These are phyloP conservation scores for Microtus pennsylvanicus DNA, from an alignment of 2,113 vertebrate species.

Conservation along the genomic window DNA sequence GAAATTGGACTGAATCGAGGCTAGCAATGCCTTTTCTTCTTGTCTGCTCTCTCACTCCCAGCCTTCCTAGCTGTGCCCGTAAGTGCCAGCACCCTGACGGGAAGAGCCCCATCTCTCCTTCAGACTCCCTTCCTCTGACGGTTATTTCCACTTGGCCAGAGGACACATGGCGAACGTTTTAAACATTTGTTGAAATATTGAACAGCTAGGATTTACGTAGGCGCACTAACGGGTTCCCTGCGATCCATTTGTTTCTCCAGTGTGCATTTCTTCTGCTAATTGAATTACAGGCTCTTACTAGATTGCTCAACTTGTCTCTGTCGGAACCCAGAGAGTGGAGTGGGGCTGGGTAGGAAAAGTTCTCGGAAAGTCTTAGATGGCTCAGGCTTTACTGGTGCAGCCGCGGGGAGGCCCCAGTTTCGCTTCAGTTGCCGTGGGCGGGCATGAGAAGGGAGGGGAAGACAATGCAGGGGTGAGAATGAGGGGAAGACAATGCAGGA, in stretches of 20 bases:
- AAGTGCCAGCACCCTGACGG: neutral
- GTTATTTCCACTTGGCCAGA: conserved; percentile 33
- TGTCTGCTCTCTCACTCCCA: neutral
- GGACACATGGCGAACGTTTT: neutral
- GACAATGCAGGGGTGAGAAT: rapidly evolving
- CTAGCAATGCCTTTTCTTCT: neutral
- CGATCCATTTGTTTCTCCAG: conserved; percentile 63
- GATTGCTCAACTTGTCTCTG: neutral
- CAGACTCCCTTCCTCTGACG: neutral
- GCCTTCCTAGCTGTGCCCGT: neutral
- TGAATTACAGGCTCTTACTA: conserved; percentile 43
- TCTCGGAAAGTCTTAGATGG: neutral
- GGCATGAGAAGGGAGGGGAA: neutral
- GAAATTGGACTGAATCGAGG: neutral
- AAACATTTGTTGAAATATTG: conserved; percentile 58
- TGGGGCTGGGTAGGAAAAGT: neutral
- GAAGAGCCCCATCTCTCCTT: neutral
- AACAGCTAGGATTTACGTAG: conserved; percentile 45
- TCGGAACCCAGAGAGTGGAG: neutral
- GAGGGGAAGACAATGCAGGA: no score
- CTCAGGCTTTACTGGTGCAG: neutral
- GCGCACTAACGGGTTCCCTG: conserved; percentile 40
- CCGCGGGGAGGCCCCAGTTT: rapidly evolving
- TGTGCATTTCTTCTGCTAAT: conserved; percentile 44
- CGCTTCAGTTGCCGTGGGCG: neutral